Percentiles rank a stretch among this genome's conserved stretches.
phyloP scores from a whole-genome alignment of 2,113 vertebrate species.

The Boleophthalmus pectinirostris region DNA sequence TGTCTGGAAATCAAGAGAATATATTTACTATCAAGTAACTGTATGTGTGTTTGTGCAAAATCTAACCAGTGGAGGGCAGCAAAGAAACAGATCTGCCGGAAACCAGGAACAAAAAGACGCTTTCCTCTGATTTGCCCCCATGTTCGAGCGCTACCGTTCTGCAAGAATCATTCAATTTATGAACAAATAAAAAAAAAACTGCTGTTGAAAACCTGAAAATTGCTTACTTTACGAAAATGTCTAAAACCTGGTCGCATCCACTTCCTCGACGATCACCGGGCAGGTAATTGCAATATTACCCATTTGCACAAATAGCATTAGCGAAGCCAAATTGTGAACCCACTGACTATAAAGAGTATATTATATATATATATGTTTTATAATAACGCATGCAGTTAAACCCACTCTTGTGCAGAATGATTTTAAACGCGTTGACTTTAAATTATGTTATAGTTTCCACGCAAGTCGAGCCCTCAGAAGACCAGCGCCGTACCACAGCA shows the following conservation, averaged over 20 bases:
- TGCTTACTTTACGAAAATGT: background rate
- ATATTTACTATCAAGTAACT: background rate
- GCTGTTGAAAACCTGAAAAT: no score
- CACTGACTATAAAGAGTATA: background rate
- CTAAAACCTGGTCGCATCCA: background rate
- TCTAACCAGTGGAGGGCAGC: background rate
- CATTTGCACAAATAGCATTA: background rate
- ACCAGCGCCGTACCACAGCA: conserved; percentile 61
- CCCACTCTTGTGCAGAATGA: background rate
- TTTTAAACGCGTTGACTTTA: background rate
- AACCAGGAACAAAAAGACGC: background rate
- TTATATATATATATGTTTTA: background rate
- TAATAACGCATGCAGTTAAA: background rate
- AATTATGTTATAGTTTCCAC: conserved; percentile 35
- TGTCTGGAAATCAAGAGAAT: no score
- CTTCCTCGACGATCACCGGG: conserved; percentile 2
- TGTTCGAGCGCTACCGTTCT: background rate
- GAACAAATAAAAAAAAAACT: background rate
- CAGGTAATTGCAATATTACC: background rate
- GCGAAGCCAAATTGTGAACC: background rate
- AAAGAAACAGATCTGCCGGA: background rate
- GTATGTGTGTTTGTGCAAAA: background rate
- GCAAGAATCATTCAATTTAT: background rate
- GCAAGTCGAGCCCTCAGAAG: conserved; percentile 60
- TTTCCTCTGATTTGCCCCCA: background rate